A percentile compares a stretch with the other conserved stretches of the same genome.
Evolutionary conservation across 2,113 vertebrate genomes (phyloP).

Genomic region (Indicator maculatus): DNA sequence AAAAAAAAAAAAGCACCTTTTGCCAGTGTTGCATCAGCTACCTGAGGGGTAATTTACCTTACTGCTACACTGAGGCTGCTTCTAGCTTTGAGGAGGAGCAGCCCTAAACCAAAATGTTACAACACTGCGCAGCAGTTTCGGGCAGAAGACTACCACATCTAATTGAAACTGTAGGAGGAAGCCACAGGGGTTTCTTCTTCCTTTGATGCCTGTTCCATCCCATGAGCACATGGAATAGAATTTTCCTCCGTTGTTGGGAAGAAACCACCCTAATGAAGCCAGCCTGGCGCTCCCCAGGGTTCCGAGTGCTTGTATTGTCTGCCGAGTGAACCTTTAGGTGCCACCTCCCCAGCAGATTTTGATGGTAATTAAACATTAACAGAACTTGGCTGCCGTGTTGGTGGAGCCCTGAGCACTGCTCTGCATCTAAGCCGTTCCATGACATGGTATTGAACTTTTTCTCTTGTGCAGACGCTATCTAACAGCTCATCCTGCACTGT

Average conservation of each 20-base stretch:
- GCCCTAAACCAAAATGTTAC: neutral
- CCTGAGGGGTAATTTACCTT: neutral
- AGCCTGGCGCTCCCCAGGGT: neutral
- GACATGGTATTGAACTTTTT: slow-evolving; percentile 90
- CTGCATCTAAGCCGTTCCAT: slow-evolving; percentile 64
- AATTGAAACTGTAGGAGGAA: slow-evolving; percentile 43
- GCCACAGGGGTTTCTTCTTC: slow-evolving; percentile 19
- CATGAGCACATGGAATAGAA: neutral
- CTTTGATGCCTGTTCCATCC: slow-evolving; percentile 46
- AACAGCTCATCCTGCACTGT: slow-evolving; percentile 85
- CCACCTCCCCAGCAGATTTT: neutral
- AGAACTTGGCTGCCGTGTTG: slow-evolving; percentile 25
- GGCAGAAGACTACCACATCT: neutral
- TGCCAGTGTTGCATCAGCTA: neutral
- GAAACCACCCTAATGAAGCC: slow-evolving; percentile 21
- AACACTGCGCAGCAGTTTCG: neutral
- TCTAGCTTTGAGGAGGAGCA: neutral
- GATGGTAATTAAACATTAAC: slow-evolving; percentile 25
- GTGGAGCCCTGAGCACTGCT: slow-evolving; percentile 49
- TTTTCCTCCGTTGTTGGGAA: slow-evolving; percentile 5
- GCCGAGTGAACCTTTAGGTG: neutral
- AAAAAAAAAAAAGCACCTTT: neutral
- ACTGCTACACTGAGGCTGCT: neutral
- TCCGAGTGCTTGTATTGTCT: slow-evolving; percentile 8
- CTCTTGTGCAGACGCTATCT: slow-evolving; percentile 80